Percentiles rank a stretch among this genome's conserved stretches.
Evolutionary conservation across 2,113 vertebrate species (phyloP).

Genomic region (Sebastes fasciatus): DNA sequence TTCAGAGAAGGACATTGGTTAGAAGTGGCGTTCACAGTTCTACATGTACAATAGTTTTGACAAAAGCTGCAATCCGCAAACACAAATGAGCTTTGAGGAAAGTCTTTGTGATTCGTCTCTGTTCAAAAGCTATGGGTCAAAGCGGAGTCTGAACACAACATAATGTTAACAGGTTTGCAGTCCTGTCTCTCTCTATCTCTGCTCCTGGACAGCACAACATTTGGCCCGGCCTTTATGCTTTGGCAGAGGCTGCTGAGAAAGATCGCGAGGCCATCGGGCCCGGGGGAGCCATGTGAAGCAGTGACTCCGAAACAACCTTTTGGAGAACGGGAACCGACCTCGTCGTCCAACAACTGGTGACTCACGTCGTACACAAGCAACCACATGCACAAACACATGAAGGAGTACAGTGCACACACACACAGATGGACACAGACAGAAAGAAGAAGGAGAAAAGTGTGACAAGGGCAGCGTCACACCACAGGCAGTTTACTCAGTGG

Average conservation of each 20-base stretch:
- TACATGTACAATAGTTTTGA: conserved; percentile 29
- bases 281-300: conserved; percentile 50
- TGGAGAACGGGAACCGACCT: conserved; percentile 52
- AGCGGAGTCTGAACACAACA: conserved; percentile 42
- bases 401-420: conserved; percentile 35
- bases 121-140: conserved; percentile 37
- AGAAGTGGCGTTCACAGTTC: conserved; percentile 15
- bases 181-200: not conserved
- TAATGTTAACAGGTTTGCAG: conserved; percentile 27
- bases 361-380: conserved; percentile 59
- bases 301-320: conserved; percentile 61
- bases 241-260: conserved; percentile 51
- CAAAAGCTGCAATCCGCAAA: conserved; percentile 42
- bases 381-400: conserved; percentile 6
- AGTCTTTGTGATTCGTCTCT: conserved; percentile 23
- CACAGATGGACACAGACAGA: conserved; percentile 30
- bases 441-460: conserved; percentile 15
- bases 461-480: conserved; percentile 55
- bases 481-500: conserved; percentile 39
- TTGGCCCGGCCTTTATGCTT: conserved; percentile 26
- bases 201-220: conserved; percentile 58
- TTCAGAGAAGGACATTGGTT: conserved; percentile 64
- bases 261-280: conserved; percentile 20
- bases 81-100: conserved; percentile 16
- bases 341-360: conserved; percentile 54